A percentile compares a stretch with the other conserved stretches of the same genome.
Conservation (phyloP, 2,113 vertebrate genomes). For the Falco punctatus region DNA sequence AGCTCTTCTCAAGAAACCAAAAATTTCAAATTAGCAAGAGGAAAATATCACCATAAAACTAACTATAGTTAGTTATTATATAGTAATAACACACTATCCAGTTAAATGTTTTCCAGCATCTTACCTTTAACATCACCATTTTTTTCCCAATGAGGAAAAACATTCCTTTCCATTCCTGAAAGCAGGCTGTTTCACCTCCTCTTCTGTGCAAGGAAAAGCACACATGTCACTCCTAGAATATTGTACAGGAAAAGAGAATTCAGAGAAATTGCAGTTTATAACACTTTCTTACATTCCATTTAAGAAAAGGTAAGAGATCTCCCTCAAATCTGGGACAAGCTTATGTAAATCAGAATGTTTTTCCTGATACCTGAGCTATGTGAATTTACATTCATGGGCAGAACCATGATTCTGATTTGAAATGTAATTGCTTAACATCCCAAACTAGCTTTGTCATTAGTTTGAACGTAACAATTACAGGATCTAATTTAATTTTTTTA, state of each 20-base stretch:
- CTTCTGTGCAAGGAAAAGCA: accelerated
- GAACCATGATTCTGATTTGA: background rate
- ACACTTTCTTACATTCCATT: background rate
- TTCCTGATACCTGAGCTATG: background rate
- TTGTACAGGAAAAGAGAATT: background rate
- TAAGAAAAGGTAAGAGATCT: background rate
- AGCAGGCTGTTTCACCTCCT: background rate
- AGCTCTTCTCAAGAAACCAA: background rate
- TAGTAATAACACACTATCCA: background rate
- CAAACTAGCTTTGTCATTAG: background rate
- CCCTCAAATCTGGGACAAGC: background rate
- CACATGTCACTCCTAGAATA: background rate
- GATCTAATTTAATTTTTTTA: background rate
- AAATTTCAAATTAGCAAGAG: background rate
- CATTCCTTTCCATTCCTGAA: background rate
- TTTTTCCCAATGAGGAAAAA: background rate
- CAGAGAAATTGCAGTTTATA: background rate
- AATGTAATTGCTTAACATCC: background rate
- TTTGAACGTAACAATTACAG: background rate
- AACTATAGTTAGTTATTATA: background rate
- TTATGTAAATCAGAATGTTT: background rate
- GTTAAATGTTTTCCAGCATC: background rate
- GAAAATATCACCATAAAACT: background rate
- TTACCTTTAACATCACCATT: background rate
- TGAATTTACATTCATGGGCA: background rate